Base-by-base conservation (phyloP, 2,797 vertebrate genomes). In the Crypturellus tataupa region DNA sequence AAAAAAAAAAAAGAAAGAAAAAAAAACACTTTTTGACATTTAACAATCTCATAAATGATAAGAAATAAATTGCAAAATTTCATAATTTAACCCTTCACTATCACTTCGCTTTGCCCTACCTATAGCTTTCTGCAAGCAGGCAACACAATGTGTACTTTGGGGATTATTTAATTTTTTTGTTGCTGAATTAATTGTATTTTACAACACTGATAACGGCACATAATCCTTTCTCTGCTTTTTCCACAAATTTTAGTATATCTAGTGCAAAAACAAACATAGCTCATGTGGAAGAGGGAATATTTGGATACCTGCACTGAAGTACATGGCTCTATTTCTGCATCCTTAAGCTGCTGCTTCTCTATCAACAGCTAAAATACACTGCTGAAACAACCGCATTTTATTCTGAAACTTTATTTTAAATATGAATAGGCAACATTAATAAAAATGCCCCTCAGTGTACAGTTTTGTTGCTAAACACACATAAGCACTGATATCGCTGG, bases 21-120 rank as follows among this genome's bases (percentile, higher is more conserved):
- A 24, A 96, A 97, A 96, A 96, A 93, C 97, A 98, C 97, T 98
- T 98, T 98, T 96, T 98, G 98, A 98, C 98, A 98, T 98, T 98
- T 97, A 97, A 95, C 96, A 98, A 97, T 98, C 97, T 98, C 97
- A 97, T 95, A 96, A 98, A 97, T 96, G 79, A 98, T 97, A 97
- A 95, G 96, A 97, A 97, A 97, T 98, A 98, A 97, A 97, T 97
- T 97, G 90, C 81, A 96, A 98, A 96, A 96, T 97, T 93, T 97
- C 65, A 12, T 96, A 93, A 95, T 95, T 98, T 98, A 98, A 98
- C 98, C 95, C 97, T 98, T 92, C 71, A 91, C 55, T 89, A 73
- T 90, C 96, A 42, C 80, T 96, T 92, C 62, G 87, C 72, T 93
- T 90, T 91, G 59, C 80, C 77, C 91, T 87, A 97, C 97, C 97